A percentile compares a stretch with the other conserved stretches of the same genome.
Evolutionary conservation across 2,888 invertebrate species (phyloP).

Genomic region (Hypsopygia costalis): DNA sequence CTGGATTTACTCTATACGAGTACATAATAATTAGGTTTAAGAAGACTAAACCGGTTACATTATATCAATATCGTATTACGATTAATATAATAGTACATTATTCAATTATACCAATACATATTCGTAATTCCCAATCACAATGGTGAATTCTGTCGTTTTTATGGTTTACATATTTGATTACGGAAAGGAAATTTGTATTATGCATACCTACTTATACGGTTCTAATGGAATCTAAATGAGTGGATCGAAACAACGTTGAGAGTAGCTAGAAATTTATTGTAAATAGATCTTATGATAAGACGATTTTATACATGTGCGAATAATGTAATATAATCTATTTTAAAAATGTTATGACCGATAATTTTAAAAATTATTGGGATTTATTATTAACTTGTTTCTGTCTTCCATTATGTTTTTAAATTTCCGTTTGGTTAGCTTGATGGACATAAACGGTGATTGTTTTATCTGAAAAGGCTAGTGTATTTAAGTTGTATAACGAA

Average conservation of each 20-base stretch:
- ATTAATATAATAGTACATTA: slow-evolving; percentile 13
- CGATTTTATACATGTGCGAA: slow-evolving; percentile 63
- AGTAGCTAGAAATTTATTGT: slow-evolving; percentile 61
- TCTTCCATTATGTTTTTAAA: slow-evolving; percentile 48
- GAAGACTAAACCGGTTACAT: slow-evolving; percentile 15
- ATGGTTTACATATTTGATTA: slow-evolving; percentile 9
- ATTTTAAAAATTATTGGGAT: slow-evolving; percentile 28
- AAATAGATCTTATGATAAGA: slow-evolving; percentile 58
- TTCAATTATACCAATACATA: slow-evolving; percentile 13
- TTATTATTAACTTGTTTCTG: slow-evolving; percentile 42
- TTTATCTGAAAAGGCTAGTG: slow-evolving; percentile 14
- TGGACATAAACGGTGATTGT: neutral
- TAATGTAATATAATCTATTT: slow-evolving; percentile 27
- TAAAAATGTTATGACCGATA: slow-evolving; percentile 34
- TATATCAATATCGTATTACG: slow-evolving; percentile 6
- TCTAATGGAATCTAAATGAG: slow-evolving; percentile 38
- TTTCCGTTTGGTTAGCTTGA: neutral
- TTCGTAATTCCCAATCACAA: slow-evolving; percentile 21
- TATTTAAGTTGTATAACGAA: slow-evolving; percentile 2
- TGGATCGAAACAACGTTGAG: slow-evolving; percentile 54
- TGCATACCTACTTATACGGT: slow-evolving; percentile 22
- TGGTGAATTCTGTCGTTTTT: slow-evolving; percentile 19
- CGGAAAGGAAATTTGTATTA: slow-evolving; percentile 4
- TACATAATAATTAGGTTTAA: slow-evolving; percentile 20
- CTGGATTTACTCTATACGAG: neutral